Evolutionary conservation across 2,888 invertebrate genomes (phyloP).

Genomic region (Dione juno): DNA sequence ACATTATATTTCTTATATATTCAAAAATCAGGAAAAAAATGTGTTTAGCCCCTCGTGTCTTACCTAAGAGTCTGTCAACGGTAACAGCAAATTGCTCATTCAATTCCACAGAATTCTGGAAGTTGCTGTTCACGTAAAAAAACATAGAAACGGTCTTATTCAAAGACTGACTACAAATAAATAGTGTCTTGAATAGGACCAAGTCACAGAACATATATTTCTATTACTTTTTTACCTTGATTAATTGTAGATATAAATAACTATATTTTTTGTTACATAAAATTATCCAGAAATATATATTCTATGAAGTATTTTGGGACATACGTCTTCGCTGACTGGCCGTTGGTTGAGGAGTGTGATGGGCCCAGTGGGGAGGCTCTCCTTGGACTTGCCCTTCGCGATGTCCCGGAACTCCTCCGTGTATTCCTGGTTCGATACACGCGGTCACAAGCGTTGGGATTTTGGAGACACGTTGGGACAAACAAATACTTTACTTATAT

Average conservation of each 20-base stretch:
- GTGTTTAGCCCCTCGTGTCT: slow-evolving; percentile 50
- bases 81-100: slow-evolving; percentile 13
- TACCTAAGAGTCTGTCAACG: slow-evolving; percentile 17
- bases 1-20: neutral
- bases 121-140: slow-evolving; percentile 21
- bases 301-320: slow-evolving; percentile 57
- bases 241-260: no score
- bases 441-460: slow-evolving; percentile 70
- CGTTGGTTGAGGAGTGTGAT: slow-evolving; percentile 98
- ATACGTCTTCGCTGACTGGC: slow-evolving; percentile 97
- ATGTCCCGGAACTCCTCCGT: slow-evolving; percentile 98
- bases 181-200: slow-evolving; percentile 7
- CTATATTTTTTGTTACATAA: neutral
- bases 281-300: slow-evolving; percentile 22
- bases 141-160: slow-evolving; percentile 35
- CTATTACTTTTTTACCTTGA: neutral
- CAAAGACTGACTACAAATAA: slow-evolving; percentile 25
- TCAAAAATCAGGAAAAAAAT: slow-evolving; percentile 38
- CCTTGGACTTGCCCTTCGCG: slow-evolving; percentile 97
- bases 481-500: neutral
- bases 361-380: slow-evolving; percentile 94
- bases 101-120: neutral
- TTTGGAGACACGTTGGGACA: slow-evolving; percentile 61
- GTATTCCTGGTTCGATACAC: slow-evolving; percentile 90
- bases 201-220: slow-evolving; percentile 15